Percentiles rank a stretch among this genome's conserved stretches.
phyloP scores from a whole-genome alignment of 2,888 invertebrate genomes.

The Brenthis hecate region DNA sequence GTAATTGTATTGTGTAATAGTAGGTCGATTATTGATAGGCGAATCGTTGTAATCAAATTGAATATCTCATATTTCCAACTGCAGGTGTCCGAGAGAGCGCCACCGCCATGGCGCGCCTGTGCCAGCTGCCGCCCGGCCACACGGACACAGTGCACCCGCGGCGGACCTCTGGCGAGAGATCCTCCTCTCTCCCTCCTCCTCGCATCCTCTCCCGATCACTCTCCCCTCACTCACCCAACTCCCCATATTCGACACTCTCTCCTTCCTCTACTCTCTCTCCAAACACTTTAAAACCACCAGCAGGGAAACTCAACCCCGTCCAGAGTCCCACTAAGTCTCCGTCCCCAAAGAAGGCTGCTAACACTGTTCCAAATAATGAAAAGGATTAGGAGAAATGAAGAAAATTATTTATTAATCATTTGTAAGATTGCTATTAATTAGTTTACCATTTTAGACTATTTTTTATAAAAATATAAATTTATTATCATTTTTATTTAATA shows the following conservation, averaged over 20 bases:
- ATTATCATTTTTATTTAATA: no score
- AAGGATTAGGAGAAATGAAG: neutral
- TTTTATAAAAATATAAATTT: no score
- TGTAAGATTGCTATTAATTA: no score
- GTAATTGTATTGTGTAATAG: no score
- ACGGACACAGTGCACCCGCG: conserved; percentile 37
- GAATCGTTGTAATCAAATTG: no score
- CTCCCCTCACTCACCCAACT: conserved; percentile 15
- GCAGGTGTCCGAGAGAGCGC: conserved; percentile 70
- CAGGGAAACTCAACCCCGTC: neutral
- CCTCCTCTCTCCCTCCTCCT: conserved; percentile 63
- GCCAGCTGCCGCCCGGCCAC: conserved; percentile 57
- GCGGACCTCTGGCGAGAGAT: conserved; percentile 43
- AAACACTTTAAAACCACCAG: conserved; percentile 4
- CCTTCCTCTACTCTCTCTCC: neutral
- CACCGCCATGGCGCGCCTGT: conserved; percentile 68
- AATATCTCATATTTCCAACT: conserved; percentile 12
- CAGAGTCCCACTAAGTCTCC: neutral
- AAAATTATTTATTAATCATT: no score
- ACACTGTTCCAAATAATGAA: neutral
- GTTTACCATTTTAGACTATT: no score
- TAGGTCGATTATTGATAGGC: no score
- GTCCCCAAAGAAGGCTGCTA: neutral
- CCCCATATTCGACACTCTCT: neutral
- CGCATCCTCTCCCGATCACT: conserved; percentile 44